Conservation (phyloP, 2,888 invertebrate species). For the Drosophila colorata region DNA sequence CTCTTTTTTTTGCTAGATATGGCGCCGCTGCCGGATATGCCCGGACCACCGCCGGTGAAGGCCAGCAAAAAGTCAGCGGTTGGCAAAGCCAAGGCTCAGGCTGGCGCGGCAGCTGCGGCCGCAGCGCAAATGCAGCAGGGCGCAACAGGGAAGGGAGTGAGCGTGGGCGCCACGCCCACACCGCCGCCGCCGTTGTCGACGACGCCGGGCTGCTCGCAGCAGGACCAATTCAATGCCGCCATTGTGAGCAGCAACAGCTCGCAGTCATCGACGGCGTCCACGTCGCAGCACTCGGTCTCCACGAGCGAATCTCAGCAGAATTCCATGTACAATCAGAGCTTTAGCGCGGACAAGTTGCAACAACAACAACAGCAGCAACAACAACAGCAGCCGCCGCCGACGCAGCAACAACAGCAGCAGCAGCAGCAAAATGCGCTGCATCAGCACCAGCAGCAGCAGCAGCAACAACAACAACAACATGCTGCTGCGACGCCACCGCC, state of each 20-base stretch:
- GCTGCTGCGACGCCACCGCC: slow-evolving; percentile 66
- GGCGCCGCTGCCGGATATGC: slow-evolving; percentile 82
- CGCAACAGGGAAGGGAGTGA: slow-evolving; percentile 69
- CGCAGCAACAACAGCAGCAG: slow-evolving; percentile 65
- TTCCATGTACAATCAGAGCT: slow-evolving; percentile 84
- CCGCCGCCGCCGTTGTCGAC: slow-evolving; percentile 84
- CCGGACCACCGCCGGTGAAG: slow-evolving; percentile 84
- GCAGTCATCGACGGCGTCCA: slow-evolving; percentile 83
- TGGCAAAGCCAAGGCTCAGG: slow-evolving; percentile 82
- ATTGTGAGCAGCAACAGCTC: slow-evolving; percentile 84
- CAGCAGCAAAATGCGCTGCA: slow-evolving; percentile 71
- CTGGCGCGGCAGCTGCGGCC: slow-evolving; percentile 37
- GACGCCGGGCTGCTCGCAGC: slow-evolving; percentile 83
- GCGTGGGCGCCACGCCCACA: slow-evolving; percentile 77
- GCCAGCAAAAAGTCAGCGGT: slow-evolving; percentile 83
- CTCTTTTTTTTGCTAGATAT: slow-evolving; percentile 58
- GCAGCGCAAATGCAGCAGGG: too few species aligned
- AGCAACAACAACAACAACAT: slow-evolving; percentile 59
- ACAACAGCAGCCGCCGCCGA: slow-evolving; percentile 60
- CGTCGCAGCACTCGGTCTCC: slow-evolving; percentile 83
- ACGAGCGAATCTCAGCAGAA: slow-evolving; percentile 84
- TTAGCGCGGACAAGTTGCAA: slow-evolving; percentile 82
- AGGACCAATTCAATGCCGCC: slow-evolving; percentile 83
- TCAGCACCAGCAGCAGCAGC: slow-evolving; percentile 68
- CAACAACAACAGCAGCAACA: slow-evolving; percentile 74